Percentiles rank a stretch among this genome's conserved stretches.
Conservation (phyloP, 2,888 invertebrate genomes). For the Pyrocoelia pectoralis region DNA sequence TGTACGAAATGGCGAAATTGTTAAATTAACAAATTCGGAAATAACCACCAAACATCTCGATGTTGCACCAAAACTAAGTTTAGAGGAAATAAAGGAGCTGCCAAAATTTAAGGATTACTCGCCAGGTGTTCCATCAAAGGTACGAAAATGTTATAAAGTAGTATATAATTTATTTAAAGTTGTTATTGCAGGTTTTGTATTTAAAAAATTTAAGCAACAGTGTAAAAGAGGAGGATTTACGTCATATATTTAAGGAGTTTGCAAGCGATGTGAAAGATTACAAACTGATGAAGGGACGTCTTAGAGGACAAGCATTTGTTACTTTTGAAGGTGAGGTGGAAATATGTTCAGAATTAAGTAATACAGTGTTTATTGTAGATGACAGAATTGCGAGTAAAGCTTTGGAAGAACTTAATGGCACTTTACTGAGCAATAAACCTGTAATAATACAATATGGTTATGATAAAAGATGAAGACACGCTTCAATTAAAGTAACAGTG, state of each 20-base stretch:
- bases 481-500: too few species aligned
- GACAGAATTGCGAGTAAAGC: conserved; percentile 61
- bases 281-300: conserved; percentile 63
- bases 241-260: conserved; percentile 61
- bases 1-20: conserved; percentile 62
- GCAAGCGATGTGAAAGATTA: conserved; percentile 54
- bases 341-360: conserved; percentile 1
- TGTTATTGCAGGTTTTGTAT: conserved; percentile 65
- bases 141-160: conserved; percentile 41
- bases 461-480: conserved; percentile 18
- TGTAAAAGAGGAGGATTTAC: conserved; percentile 61
- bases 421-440: conserved; percentile 62
- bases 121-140: conserved; percentile 64
- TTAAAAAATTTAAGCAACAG: conserved; percentile 65
- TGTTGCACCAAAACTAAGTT: conserved; percentile 61
- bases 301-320: conserved; percentile 69
- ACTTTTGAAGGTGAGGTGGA: conserved; percentile 60
- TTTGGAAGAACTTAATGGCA: conserved; percentile 63
- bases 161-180: too few species aligned
- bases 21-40: conserved; percentile 51
- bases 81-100: conserved; percentile 65
- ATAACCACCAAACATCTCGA: conserved; percentile 49
- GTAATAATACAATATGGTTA: conserved; percentile 57
- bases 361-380: conserved; percentile 53
- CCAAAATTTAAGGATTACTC: conserved; percentile 65